Evolutionary conservation across 2,888 invertebrate genomes (phyloP).

Genomic region (Drosophila mayaguana): DNA sequence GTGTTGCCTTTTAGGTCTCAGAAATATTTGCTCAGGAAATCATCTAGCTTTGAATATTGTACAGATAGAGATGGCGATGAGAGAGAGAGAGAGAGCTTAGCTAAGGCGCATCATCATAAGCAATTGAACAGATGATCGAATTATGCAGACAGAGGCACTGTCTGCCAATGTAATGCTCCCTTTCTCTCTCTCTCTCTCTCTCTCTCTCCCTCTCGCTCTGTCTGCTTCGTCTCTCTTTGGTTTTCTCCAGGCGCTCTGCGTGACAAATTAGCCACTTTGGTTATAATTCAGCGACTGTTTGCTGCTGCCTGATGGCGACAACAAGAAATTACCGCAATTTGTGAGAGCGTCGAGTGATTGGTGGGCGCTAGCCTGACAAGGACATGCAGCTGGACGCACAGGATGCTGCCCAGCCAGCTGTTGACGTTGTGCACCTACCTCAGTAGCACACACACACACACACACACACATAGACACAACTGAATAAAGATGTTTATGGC

Average conservation of each 20-base stretch:
- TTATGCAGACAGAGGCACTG: conserved; percentile 51
- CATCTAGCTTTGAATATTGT: conserved; percentile 31
- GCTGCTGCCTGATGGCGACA: conserved; percentile 69
- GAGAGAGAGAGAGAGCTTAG: background rate
- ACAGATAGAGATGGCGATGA: background rate
- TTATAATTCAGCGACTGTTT: conserved; percentile 70
- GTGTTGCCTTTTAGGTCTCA: conserved; percentile 43
- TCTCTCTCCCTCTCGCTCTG: conserved; percentile 11
- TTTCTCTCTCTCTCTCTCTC: background rate
- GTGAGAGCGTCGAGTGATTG: conserved; percentile 75
- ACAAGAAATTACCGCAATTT: conserved; percentile 80
- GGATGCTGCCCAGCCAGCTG: conserved; percentile 40
- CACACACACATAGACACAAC: conserved; percentile 25
- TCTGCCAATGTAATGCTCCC: conserved; percentile 23
- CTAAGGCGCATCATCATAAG: conserved; percentile 61
- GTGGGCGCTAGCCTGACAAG: conserved; percentile 53
- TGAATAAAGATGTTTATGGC: conserved; percentile 64
- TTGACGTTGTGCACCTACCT: conserved; percentile 56
- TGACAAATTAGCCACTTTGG: conserved; percentile 79
- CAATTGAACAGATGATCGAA: conserved; percentile 78
- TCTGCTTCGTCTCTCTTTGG: conserved; percentile 8
- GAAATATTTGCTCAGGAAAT: conserved; percentile 66
- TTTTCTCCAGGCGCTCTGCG: conserved; percentile 31
- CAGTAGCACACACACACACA: conserved; percentile 10
- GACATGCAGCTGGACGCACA: conserved; percentile 28